Conservation (phyloP, 2,113 vertebrate genomes). For the Alethe castanea region DNA sequence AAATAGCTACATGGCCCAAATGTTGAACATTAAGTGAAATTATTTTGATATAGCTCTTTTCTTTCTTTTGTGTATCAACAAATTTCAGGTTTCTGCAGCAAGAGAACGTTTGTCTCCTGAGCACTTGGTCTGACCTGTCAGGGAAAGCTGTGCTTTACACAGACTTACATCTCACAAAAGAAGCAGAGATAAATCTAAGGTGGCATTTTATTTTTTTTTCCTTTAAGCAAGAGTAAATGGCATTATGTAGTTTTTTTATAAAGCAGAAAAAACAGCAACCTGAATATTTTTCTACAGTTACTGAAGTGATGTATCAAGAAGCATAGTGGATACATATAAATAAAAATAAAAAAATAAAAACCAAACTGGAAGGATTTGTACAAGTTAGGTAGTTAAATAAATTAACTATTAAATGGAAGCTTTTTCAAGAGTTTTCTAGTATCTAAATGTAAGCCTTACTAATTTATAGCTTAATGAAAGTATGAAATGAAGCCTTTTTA, state of each 20-base stretch:
- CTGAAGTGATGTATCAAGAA: not conserved
- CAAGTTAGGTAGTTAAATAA: not conserved
- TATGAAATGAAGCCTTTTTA: not conserved
- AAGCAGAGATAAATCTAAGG: not conserved
- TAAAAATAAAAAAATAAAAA: not conserved
- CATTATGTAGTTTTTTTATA: not conserved
- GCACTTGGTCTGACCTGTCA: not conserved
- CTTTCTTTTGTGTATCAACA: not conserved
- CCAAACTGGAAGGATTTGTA: not conserved
- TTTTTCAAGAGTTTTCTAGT: not conserved
- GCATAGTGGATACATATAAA: not conserved
- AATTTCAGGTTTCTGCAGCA: not conserved
- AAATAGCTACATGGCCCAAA: not conserved
- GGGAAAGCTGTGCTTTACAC: not conserved
- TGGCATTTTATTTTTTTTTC: not conserved
- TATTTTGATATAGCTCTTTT: not conserved
- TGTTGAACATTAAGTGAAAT: not conserved
- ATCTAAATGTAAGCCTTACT: not conserved
- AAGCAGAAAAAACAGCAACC: not conserved
- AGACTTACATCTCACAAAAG: not conserved
- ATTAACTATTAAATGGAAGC: not conserved
- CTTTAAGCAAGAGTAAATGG: not conserved
- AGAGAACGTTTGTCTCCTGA: not conserved
- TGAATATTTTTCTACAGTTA: conserved; percentile 1
- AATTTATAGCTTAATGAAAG: not conserved